Conservation (phyloP, 2,113 vertebrate species). For the Halichoeres trimaculatus region DNA sequence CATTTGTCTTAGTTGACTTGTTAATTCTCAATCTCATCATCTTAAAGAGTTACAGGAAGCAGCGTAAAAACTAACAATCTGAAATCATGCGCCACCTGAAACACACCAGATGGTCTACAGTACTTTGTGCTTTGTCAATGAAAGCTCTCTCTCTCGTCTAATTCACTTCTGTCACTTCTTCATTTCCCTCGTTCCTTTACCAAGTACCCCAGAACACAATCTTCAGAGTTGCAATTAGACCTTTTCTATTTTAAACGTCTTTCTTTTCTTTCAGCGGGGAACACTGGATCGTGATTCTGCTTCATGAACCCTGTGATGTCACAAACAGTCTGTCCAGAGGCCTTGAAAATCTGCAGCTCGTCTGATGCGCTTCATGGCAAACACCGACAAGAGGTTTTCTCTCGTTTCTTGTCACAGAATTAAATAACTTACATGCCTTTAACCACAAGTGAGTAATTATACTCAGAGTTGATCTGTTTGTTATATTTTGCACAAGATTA, state of each 20-base stretch:
- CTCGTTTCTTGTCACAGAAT: background rate
- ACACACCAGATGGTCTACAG: slow-evolving; percentile 7
- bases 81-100: slow-evolving; percentile 5
- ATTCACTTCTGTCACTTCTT: slow-evolving; percentile 33
- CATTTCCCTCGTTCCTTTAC: slow-evolving; percentile 23
- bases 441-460: background rate
- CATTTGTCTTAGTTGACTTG: background rate
- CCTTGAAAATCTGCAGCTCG: background rate
- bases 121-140: background rate
- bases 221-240: slow-evolving; percentile 47
- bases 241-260: slow-evolving; percentile 38
- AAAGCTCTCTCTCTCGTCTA: slow-evolving; percentile 25
- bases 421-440: too few relatives aligned
- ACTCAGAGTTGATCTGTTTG: background rate
- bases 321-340: slow-evolving; percentile 21
- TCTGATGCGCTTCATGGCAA: background rate
- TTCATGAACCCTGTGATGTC: slow-evolving; percentile 26
- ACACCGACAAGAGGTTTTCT: background rate
- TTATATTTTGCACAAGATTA: background rate
- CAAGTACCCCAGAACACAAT: slow-evolving; percentile 37
- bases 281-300: slow-evolving; percentile 44
- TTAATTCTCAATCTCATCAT: slow-evolving; percentile 1
- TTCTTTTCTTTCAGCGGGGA: slow-evolving; percentile 31
- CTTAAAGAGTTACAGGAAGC: background rate
- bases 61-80: slow-evolving; percentile 29